phyloP scores from a whole-genome alignment of 2,888 invertebrate genomes.

The Ashinkailepas kermadecensis region DNA sequence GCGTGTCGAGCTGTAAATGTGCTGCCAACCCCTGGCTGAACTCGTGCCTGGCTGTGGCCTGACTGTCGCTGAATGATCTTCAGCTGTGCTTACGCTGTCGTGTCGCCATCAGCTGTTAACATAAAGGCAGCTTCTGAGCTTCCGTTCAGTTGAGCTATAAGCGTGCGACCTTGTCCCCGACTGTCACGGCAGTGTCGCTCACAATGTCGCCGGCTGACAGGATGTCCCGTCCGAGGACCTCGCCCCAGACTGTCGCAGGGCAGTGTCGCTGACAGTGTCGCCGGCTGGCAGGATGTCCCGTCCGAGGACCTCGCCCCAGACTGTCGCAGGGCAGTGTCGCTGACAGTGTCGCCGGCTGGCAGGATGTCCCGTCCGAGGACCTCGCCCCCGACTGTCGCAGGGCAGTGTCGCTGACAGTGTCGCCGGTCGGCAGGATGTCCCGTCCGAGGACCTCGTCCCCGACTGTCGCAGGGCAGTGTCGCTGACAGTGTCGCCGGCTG shows the following conservation, averaged over 20 bases:
- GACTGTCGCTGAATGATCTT: too few relatives aligned
- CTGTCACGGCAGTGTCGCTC: too few relatives aligned
- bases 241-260: background rate
- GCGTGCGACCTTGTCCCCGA: background rate
- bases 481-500: background rate
- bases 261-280: too few relatives aligned
- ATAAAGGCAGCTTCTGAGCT: background rate
- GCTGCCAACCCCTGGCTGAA: too few relatives aligned
- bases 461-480: background rate
- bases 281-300: background rate
- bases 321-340: background rate
- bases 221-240: background rate
- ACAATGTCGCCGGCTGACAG: too few relatives aligned
- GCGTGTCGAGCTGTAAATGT: too few relatives aligned
- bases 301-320: background rate
- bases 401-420: too few relatives aligned
- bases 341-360: too few relatives aligned
- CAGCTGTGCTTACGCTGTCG: background rate
- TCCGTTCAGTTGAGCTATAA: background rate
- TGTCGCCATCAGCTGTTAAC: background rate
- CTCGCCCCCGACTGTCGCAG: background rate
- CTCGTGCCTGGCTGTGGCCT: too few relatives aligned
- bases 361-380: background rate
- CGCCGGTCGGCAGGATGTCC: background rate
- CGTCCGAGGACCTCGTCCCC: background rate